Conservation (phyloP, 2,797 vertebrate species). For the Lagocephalus sceleratus region DNA sequence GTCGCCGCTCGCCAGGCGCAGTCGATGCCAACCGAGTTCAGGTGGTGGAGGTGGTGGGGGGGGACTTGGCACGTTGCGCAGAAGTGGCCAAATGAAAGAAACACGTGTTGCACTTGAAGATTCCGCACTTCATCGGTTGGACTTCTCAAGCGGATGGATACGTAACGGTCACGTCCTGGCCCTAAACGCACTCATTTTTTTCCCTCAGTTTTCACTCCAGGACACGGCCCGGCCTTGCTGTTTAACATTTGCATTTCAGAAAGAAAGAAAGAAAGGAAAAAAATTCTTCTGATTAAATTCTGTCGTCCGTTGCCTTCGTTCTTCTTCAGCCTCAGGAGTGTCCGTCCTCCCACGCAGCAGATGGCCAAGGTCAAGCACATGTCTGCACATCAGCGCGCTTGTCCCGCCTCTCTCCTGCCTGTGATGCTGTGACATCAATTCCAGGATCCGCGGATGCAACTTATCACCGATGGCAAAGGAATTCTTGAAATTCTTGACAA, state of each 20-base stretch:
- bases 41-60: too few species aligned
- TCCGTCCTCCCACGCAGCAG: constrained; percentile 48
- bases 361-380: constrained; percentile 63
- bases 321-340: constrained; percentile 49
- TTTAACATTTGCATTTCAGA: not conserved
- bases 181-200: too few species aligned
- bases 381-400: constrained; percentile 38
- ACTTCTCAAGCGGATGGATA: not conserved
- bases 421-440: constrained; percentile 5
- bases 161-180: too few species aligned
- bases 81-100: not conserved
- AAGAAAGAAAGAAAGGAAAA: not conserved
- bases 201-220: too few species aligned
- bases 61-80: not conserved
- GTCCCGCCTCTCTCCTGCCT: not conserved
- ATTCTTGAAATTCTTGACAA: not conserved
- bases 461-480: constrained; percentile 7
- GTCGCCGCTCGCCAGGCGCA: not conserved
- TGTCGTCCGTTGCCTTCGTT: constrained; percentile 19
- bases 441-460: constrained; percentile 1
- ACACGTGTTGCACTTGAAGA: too few species aligned
- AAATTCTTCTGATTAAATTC: constrained; percentile 4
- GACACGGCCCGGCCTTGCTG: too few species aligned
- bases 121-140: not conserved
- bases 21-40: not conserved